These are phyloP conservation scores for Oryctolagus cuniculus DNA, from an alignment of 2,113 vertebrate genomes.

Conservation along the genomic window DNA sequence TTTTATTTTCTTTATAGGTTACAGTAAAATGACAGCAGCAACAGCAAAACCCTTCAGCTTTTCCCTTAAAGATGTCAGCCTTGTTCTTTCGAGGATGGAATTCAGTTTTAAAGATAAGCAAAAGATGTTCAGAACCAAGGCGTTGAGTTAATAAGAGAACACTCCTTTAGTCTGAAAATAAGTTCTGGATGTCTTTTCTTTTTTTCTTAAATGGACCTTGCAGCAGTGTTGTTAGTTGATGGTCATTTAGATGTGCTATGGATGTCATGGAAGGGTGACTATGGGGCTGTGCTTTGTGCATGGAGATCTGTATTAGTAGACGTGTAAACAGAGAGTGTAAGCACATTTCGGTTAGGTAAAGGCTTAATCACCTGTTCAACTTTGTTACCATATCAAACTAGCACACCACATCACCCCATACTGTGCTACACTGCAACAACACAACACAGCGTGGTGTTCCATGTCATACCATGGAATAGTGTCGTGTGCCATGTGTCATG, in stretches of 20 bases:
- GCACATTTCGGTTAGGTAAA: background rate
- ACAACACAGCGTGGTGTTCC: too few species aligned
- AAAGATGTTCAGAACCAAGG: background rate
- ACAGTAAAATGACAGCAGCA: background rate
- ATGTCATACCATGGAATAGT: background rate
- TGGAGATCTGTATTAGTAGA: background rate
- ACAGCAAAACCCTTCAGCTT: background rate
- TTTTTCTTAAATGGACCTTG: background rate
- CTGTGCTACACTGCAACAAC: background rate
- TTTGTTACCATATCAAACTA: background rate
- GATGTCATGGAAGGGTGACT: background rate
- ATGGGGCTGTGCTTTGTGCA: background rate
- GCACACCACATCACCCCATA: background rate
- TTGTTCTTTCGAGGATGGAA: constrained; percentile 40
- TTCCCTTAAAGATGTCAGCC: background rate
- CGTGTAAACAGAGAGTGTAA: background rate
- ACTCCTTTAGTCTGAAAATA: background rate
- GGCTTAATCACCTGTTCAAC: background rate
- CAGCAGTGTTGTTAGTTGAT: background rate
- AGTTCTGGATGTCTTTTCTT: constrained; percentile 2
- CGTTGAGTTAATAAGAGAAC: background rate
- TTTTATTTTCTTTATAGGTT: background rate
- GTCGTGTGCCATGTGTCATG: too few species aligned
- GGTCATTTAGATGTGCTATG: too few species aligned
- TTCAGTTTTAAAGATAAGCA: constrained; percentile 3